Evolutionary conservation across 1,140 invertebrate genomes (phyloP), one percentile per base, ranked within the genome.

Genomic region (Idris sp.): DNA sequence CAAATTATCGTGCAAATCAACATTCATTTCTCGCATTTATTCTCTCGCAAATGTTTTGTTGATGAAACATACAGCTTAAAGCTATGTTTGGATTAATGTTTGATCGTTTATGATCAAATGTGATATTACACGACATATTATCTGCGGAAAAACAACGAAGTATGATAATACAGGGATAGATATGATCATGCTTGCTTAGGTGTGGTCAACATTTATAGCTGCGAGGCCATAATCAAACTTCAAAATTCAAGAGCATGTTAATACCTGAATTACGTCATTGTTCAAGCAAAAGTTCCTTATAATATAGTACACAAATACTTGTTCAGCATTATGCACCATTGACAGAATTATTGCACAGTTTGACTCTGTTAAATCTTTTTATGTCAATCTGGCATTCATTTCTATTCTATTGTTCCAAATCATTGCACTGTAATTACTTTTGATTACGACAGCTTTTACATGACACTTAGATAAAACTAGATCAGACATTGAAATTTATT

Each of bases 171-270:
- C 54, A 14, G 1, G 19, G 11, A 41, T 4, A 44, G 49, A 61
- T 71, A 71, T 14, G 53, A 69, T 69, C 54, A 46, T 49, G 36
- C 44, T 59, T 41, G 56, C 56, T 56, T 71, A 62, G 41, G 48
- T 61, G 44, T 58, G 68, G 58, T 64, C 58, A 72, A 58, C 35
- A 56, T 72, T 64, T 56, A 41, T 64, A 64, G 49, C 54, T 59
- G 43, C 22, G 18, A 11, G 38, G 22, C 7, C 49, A 49, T 48
- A 71, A 62, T 62, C 56, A 26, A 33, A 61, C 56, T 71, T 62
- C 48, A 62, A 71, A 71, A 71, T 71, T 62, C 67, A 62, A 62
- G 49, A 62, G 56, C 67, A 54, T 48, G 56, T 71, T 62, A 62
- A 71, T 71, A 62, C 31, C 56, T 40, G 67, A 54, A 61, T 62